phyloP scores from a whole-genome alignment of 2,113 vertebrate genomes.

The Penelope pileata region DNA sequence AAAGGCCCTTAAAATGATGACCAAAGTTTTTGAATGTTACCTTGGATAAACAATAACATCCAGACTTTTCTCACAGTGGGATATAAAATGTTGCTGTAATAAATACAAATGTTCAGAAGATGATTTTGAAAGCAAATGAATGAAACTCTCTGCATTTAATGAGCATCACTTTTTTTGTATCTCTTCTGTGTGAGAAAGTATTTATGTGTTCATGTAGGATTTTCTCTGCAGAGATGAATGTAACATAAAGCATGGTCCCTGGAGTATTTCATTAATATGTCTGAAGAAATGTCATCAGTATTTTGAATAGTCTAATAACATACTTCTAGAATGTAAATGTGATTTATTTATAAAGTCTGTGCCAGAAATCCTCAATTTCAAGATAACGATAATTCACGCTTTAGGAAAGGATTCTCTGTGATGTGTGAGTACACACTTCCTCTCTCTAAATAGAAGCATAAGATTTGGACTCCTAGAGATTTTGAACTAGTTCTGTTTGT shows the following conservation, averaged over 20 bases:
- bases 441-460: background rate
- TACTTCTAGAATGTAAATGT: background rate
- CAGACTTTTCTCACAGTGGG: background rate
- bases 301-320: background rate
- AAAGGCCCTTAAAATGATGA: too few species aligned
- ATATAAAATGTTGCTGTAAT: background rate
- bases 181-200: background rate
- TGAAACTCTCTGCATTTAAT: background rate
- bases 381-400: background rate
- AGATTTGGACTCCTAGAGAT: background rate
- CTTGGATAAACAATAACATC: background rate
- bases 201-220: background rate
- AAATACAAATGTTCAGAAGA: background rate
- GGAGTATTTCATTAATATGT: background rate
- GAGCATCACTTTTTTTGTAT: background rate
- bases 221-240: background rate
- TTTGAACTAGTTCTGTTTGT: constrained; percentile 31
- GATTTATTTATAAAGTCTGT: background rate
- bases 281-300: background rate
- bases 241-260: background rate
- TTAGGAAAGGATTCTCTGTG: background rate
- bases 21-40: background rate
- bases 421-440: accelerated
- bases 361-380: background rate
- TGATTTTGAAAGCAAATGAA: background rate